Conservation (phyloP, 1,140 invertebrate genomes). For the Drosophila sp. region DNA sequence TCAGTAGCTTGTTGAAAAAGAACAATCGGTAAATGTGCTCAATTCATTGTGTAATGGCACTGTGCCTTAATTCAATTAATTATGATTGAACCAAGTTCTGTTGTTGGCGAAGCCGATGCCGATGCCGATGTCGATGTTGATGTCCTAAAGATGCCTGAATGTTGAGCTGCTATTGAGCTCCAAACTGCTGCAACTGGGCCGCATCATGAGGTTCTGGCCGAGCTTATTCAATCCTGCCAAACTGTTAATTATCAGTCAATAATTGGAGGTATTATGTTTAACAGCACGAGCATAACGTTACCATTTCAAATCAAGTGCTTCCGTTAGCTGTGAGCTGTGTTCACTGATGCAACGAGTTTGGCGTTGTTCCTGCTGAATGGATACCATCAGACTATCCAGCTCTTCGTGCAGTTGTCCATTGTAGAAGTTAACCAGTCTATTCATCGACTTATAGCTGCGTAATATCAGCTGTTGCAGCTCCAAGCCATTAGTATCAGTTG, state of each 20-base stretch:
- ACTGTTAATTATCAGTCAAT: neutral
- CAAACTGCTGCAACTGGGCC: constrained; percentile 31
- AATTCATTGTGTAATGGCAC: constrained; percentile 3
- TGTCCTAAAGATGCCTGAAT: constrained; percentile 13
- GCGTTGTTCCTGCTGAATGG: neutral
- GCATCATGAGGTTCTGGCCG: constrained; percentile 9
- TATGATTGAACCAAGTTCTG: neutral
- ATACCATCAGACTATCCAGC: constrained; percentile 8
- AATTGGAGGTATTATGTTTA: neutral
- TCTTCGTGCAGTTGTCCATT: constrained; percentile 31
- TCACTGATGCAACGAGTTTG: constrained; percentile 6
- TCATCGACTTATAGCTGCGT: constrained; percentile 36
- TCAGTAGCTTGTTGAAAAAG: neutral
- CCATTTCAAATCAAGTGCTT: constrained; percentile 33
- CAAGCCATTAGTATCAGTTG: constrained; percentile 13
- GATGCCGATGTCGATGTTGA: too few relatives aligned
- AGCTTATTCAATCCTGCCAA: constrained; percentile 16
- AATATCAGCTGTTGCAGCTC: constrained; percentile 33
- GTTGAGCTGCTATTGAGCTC: constrained; percentile 9
- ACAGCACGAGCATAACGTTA: neutral
- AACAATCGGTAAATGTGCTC: constrained; percentile 3
- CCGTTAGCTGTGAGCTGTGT: constrained; percentile 36
- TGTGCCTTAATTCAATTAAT: neutral
- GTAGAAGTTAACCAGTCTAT: constrained; percentile 31
- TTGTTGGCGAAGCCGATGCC: too few relatives aligned